Evolutionary conservation across 1,140 invertebrate genomes (phyloP).

Genomic region (Eurosta solidaginis): DNA sequence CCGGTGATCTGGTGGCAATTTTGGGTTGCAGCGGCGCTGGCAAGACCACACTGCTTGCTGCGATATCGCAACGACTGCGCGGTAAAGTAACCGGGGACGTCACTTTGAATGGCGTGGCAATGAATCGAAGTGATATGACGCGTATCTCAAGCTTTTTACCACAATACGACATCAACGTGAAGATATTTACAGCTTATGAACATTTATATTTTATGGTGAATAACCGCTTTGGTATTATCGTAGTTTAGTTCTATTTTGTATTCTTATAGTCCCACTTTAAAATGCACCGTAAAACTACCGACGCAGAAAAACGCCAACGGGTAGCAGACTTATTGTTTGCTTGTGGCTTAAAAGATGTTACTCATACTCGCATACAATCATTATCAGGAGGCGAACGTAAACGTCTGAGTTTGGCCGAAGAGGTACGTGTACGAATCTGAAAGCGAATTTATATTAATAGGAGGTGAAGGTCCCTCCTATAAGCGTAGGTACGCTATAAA

Average conservation of each 20-base stretch:
- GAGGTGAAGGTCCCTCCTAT: too few relatives aligned
- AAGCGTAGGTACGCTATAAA: too few relatives aligned
- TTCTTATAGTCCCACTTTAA: constrained; percentile 63
- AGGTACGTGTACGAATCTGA: too few relatives aligned
- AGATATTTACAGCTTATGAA: constrained; percentile 71
- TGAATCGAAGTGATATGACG: constrained; percentile 67
- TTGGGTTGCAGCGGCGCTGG: constrained; percentile 70
- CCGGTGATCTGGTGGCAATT: constrained; percentile 64
- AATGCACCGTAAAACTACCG: constrained; percentile 63
- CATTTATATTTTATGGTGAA: constrained; percentile 78
- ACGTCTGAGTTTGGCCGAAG: constrained; percentile 81
- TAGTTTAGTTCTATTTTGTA: constrained; percentile 25
- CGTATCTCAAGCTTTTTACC: constrained; percentile 75
- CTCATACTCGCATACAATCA: constrained; percentile 68
- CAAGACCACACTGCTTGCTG: constrained; percentile 72
- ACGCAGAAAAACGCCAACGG: constrained; percentile 57
- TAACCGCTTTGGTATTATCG: not conserved
- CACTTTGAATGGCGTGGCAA: constrained; percentile 68
- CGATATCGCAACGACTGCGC: constrained; percentile 70
- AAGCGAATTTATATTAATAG: too few relatives aligned
- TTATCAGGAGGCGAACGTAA: constrained; percentile 87
- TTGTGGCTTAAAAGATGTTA: constrained; percentile 72
- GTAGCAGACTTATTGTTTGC: constrained; percentile 63
- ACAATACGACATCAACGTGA: constrained; percentile 71
- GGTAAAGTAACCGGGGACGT: constrained; percentile 67